These are phyloP conservation scores for Macrochelys suwanniensis DNA, from an alignment of 2,797 vertebrate species.

Conservation along the genomic window DNA sequence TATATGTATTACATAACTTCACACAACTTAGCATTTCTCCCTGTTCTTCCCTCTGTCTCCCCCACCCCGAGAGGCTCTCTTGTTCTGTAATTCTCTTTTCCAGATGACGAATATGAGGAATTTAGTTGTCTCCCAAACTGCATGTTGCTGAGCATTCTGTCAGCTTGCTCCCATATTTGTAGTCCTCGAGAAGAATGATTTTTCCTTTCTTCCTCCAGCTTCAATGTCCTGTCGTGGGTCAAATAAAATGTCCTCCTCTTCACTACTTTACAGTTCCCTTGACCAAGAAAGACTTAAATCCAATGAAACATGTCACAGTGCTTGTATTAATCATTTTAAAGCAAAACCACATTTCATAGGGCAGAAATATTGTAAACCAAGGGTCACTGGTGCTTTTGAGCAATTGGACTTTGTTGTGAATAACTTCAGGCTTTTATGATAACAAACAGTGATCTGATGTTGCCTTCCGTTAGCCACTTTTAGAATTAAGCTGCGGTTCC, in stretches of 20 bases:
- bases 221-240: constrained; percentile 10
- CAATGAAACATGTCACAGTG: rapidly evolving
- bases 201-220: constrained; percentile 22
- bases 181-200: constrained; percentile 21
- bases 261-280: not conserved
- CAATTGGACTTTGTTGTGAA: not conserved
- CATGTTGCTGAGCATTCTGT: constrained; percentile 47
- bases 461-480: rapidly evolving
- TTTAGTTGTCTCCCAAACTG: constrained; percentile 47
- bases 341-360: not conserved
- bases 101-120: constrained; percentile 46
- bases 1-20: not conserved
- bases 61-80: not conserved
- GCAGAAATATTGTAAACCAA: not conserved
- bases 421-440: not conserved
- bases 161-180: constrained; percentile 29
- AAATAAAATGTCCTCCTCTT: not conserved
- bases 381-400: not conserved
- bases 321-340: not conserved
- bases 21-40: not conserved
- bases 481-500: not conserved
- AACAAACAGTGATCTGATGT: rapidly evolving
- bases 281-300: not conserved
- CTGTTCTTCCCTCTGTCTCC: not conserved
- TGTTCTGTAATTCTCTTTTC: constrained; percentile 11